Base-by-base conservation (phyloP, 2,888 invertebrate genomes). In the Tetragonula carbonaria region DNA sequence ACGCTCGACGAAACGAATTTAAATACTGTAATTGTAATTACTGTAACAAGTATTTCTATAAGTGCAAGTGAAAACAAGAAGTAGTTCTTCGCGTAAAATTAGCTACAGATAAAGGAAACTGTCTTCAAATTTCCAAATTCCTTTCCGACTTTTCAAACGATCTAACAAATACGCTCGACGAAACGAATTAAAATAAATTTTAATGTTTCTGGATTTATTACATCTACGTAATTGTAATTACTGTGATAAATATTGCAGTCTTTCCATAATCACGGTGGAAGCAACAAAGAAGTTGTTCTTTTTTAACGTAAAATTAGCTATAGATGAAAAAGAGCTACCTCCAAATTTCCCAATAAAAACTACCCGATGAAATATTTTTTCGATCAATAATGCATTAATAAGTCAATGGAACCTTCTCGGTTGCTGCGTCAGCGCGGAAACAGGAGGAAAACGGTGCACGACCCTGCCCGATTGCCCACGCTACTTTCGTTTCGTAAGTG, bases 391-490 rank as follows among this genome's bases (percentile, higher is more conserved):
- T 38, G 38, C 38, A 0, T 8, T 38, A 38, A 8, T 38, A 8
- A 8, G 8, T 38, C 38, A 28, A 28, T 28, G 38, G 33, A 38
- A 38, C 8, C 8, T 8, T n/a, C n/a, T n/a, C n/a, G n/a, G 14
- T 59, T 23, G 13, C 23, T 21, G 33, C 67, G 23, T 28, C 28
- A 57, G 55, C 33, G 51, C 45, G 38, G 23, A 50, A 16, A 16
- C 23, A 63, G 28, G 63, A 8, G 77, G 77, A 72, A 71, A 4
- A 4, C 71, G 45, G 45, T 33, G 51, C 65, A n/a, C 77, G 79
- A 68, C 67, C 78, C 70, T 68, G 53, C 63, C 2, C 74, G 77
- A 74, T 38, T 74, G 83, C 84, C 89, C 89, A 82, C 82, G 84
- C 73, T 68, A 50, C 78, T 70, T 78, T 84, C 84, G 65, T 83